phyloP scores from a whole-genome alignment of 64 coral and sea anemone genomes.

The Montipora cactus region DNA sequence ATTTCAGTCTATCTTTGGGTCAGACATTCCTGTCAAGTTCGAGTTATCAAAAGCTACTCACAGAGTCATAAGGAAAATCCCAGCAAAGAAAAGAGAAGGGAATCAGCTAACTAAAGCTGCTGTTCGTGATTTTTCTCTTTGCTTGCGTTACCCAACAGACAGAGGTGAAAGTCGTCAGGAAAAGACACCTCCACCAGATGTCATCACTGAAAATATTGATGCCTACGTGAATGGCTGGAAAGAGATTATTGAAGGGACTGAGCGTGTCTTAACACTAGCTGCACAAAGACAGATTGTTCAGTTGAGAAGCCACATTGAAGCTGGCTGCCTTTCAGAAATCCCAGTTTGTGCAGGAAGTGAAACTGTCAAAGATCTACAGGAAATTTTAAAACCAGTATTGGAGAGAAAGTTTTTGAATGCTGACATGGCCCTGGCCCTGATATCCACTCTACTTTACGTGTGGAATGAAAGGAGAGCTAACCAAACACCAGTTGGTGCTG shows the following conservation, averaged over 20 bases:
- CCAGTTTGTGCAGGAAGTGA: constrained; percentile 32
- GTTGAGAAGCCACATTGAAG: constrained; percentile 25
- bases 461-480: constrained; percentile 73
- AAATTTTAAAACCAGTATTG: constrained; percentile 55
- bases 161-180: neutral
- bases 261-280: constrained; percentile 51
- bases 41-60: constrained; percentile 46
- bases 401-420: constrained; percentile 66
- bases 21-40: constrained; percentile 48
- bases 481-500: constrained; percentile 3
- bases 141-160: constrained; percentile 47
- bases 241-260: constrained; percentile 57
- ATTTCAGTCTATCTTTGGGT: constrained; percentile 43
- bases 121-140: constrained; percentile 51
- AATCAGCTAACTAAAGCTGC: constrained; percentile 41
- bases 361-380: constrained; percentile 46
- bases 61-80: constrained; percentile 59
- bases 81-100: constrained; percentile 62
- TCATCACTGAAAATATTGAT: constrained; percentile 51
- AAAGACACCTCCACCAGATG: constrained; percentile 34
- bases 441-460: constrained; percentile 60
- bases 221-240: constrained; percentile 68
- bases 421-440: constrained; percentile 56
- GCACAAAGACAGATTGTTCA: constrained; percentile 50
- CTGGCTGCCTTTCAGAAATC: constrained; percentile 48